Conservation (phyloP, 2,113 vertebrate species). For the Polypterus senegalus region DNA sequence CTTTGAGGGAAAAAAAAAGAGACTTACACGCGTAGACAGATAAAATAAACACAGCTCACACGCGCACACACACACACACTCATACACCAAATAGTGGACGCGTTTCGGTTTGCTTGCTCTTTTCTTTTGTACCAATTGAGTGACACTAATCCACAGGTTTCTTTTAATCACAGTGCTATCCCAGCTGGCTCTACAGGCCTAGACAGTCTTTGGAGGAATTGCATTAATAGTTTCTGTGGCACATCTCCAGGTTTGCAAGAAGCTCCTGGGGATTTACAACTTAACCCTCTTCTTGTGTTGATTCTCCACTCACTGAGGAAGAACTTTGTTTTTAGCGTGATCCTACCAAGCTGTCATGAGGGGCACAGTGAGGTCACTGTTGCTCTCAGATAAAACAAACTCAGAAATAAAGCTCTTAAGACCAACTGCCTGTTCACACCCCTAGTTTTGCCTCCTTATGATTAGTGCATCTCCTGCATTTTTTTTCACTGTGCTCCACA, state of each 20-base stretch:
- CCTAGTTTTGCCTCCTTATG: too few relatives aligned
- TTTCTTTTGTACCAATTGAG: background rate
- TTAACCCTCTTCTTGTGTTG: background rate
- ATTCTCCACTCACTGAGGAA: background rate
- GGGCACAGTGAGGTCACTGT: background rate
- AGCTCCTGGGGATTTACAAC: background rate
- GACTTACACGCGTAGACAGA: too few relatives aligned
- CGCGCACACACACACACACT: too few relatives aligned
- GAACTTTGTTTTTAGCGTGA: background rate
- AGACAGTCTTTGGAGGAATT: background rate
- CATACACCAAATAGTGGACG: too few relatives aligned
- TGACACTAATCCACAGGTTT: background rate
- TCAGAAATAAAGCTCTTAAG: too few relatives aligned
- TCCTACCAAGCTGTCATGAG: background rate
- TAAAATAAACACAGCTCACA: too few relatives aligned
- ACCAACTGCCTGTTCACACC: too few relatives aligned
- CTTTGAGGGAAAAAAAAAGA: too few relatives aligned
- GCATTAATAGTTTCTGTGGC: background rate
- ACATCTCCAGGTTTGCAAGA: background rate
- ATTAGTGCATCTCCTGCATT: too few relatives aligned
- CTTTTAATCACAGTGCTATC: background rate
- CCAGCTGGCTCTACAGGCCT: background rate
- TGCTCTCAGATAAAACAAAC: background rate
- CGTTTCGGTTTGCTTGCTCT: background rate
- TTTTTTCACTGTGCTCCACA: too few relatives aligned